Percentiles rank a stretch among this genome's conserved stretches.
phyloP scores from a whole-genome alignment of 2,888 invertebrate species.

The Alloplasta piceator region DNA sequence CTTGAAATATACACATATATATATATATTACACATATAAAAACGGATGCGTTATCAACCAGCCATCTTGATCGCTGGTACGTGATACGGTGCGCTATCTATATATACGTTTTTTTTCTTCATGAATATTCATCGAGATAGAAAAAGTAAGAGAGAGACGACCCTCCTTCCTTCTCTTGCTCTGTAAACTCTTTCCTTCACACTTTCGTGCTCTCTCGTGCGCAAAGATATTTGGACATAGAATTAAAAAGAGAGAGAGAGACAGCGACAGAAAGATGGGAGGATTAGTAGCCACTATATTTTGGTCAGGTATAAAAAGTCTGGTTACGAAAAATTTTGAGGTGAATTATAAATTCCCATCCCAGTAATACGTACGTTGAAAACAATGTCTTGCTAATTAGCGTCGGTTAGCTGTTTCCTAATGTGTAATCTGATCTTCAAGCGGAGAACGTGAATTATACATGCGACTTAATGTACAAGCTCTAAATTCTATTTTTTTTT shows the following conservation, averaged over 20 bases:
- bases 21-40: conserved; percentile 34
- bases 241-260: conserved; percentile 4
- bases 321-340: conserved; percentile 50
- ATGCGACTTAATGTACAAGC: conserved; percentile 34
- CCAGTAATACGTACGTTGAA: conserved; percentile 30
- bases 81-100: conserved; percentile 69
- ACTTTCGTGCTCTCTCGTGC: conserved; percentile 55
- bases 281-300: not conserved
- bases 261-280: conserved; percentile 12
- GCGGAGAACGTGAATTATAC: conserved; percentile 43
- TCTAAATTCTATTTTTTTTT: conserved; percentile 37
- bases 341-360: conserved; percentile 59
- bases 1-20: too few relatives aligned
- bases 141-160: conserved; percentile 32
- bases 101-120: conserved; percentile 64
- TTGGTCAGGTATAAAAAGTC: not conserved
- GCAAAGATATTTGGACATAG: conserved; percentile 63
- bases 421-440: conserved; percentile 60
- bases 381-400: conserved; percentile 65
- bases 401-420: conserved; percentile 63
- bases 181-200: conserved; percentile 6
- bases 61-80: conserved; percentile 70
- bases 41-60: conserved; percentile 68
- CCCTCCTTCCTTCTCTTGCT: conserved; percentile 58
- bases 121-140: conserved; percentile 73